Evolutionary conservation across 2,888 invertebrate genomes (phyloP), one percentile per base, ranked within the genome.

Genomic region (Calameuta pallipes): DNA sequence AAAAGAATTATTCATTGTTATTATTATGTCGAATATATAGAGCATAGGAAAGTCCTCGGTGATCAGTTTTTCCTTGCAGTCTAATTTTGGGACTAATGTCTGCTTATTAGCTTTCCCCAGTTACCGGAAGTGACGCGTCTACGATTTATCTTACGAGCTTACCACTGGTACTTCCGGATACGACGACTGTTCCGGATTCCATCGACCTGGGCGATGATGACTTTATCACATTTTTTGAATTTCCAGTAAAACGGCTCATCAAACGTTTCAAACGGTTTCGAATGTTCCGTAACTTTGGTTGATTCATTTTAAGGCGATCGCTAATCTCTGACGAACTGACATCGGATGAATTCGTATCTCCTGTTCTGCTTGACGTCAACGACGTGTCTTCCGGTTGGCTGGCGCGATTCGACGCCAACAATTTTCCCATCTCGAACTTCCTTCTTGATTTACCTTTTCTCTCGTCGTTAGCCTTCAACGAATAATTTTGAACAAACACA

Each of bases 231-330:
- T 15, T 41, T 41, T 41, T 41, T 4, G 71, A n/a, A 33, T 33
- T 71, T 33, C 15, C 33, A 33, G 71, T 31, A 0, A 33, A 13
- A 31, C 31, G 31, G 30, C 83, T 85, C 80, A 87, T 83, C 75
- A 88, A 82, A 74, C 86, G 85, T 78, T 81, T 86, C 79, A 89
- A 80, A 74, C 81, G 83, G 75, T 82, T 80, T 33, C 83, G 85
- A 76, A 88, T 80, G 75, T 82, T 86, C 11, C 85, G 84, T 69
- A 88, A 71, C 80, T 85, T 87, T 74, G 83, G 84, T 80, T 81
- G 84, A 75, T 88, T 88, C 88, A 87, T 83, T 83, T 73, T 69
- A 6, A 6, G 34, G 33, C 74, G 36, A 74, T 35, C 34, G 74
- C 15, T 11, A n/a, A 11, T 35, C 23, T n/a, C 13, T 4, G 74